Conservation (phyloP, 1,140 invertebrate species). For the Drosophila ironensis region DNA sequence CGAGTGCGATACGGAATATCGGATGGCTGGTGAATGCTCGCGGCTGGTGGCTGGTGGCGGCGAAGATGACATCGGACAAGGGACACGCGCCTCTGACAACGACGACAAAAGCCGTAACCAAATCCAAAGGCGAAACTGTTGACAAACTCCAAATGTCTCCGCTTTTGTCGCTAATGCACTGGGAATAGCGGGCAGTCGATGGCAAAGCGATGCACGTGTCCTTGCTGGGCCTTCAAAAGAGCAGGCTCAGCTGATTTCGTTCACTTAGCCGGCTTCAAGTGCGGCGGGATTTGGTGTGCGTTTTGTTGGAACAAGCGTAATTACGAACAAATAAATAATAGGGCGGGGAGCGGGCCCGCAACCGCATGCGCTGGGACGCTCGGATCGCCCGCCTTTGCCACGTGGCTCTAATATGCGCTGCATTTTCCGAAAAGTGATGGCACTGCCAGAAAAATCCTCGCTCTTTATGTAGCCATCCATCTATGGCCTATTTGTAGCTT, state of each 20-base stretch:
- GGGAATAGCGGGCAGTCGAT: constrained; percentile 34
- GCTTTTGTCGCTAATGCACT: constrained; percentile 60
- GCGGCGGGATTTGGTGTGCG: constrained; percentile 63
- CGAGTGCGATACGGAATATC: background rate
- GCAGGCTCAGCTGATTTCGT: constrained; percentile 36
- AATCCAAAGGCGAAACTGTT: constrained; percentile 63
- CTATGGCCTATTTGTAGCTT: too few species aligned
- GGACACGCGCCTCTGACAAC: constrained; percentile 53
- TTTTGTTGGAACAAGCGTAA: constrained; percentile 63
- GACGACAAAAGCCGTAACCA: constrained; percentile 56
- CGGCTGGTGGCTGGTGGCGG: constrained; percentile 15
- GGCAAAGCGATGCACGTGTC: constrained; percentile 30
- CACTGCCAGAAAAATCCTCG: constrained; percentile 5
- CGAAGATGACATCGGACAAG: constrained; percentile 33
- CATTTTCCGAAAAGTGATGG: constrained; percentile 33
- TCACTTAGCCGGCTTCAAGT: constrained; percentile 48
- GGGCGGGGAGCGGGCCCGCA: constrained; percentile 13
- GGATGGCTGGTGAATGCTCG: too few species aligned
- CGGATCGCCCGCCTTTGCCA: constrained; percentile 42
- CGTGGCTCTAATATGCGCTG: constrained; percentile 71
- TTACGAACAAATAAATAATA: constrained; percentile 79
- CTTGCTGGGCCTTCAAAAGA: constrained; percentile 37
- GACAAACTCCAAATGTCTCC: constrained; percentile 73
- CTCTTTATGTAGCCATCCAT: too few species aligned
- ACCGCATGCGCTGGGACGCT: constrained; percentile 48